Base-by-base conservation (phyloP, 2,113 vertebrate species). In the Hippopotamus amphibius region DNA sequence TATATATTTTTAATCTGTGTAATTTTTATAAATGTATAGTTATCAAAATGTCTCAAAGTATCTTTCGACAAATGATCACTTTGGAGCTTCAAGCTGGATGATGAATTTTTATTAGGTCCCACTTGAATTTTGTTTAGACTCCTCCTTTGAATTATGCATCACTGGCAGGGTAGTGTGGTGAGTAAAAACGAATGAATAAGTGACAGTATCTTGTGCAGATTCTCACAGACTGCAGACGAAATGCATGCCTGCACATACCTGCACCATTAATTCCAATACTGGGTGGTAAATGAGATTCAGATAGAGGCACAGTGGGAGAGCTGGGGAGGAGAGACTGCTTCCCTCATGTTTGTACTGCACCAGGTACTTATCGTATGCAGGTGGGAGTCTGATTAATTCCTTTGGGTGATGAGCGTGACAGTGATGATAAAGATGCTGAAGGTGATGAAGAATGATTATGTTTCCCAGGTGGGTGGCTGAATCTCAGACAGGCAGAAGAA, bases 181-280 rank as follows among this genome's bases (percentile, higher is more conserved):
- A 50, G n/a, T 33, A 76, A 30, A 19, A 48, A 6, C 16, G 55
- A 81, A 16, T 19, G 81, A 41, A 0, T 59, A 50, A 48, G 68
- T 50, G n/a, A 5, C 1, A 11, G 2, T 30, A 21, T 63, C 71
- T 82, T 30, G 5, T 1, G 33, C 1, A 21, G 30, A 33, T 24
- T 21, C 14, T 53, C 19, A 0, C 0, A 12, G 71, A 15, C 71
- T 43, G 0, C n/a, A 8, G 65, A 43, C 30, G 59, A 55, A 41
- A 7, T 0, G 0, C 19, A 14, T 3, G 19, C 24, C 7, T 8
- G 5, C 0, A 3, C 16, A 55, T 14, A 46, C 21, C 3, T 37
- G 50, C 2, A 6, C 43, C 3, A 2, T 53, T 74, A 11, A n/a
- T 80, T 84, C 50, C 1, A 2, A 16, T 14, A 43, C 24, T 48